A percentile compares a stretch with the other conserved stretches of the same genome.
Evolutionary conservation across 2,113 vertebrate species (phyloP).

Genomic region (Campylomormyrus numenius): DNA sequence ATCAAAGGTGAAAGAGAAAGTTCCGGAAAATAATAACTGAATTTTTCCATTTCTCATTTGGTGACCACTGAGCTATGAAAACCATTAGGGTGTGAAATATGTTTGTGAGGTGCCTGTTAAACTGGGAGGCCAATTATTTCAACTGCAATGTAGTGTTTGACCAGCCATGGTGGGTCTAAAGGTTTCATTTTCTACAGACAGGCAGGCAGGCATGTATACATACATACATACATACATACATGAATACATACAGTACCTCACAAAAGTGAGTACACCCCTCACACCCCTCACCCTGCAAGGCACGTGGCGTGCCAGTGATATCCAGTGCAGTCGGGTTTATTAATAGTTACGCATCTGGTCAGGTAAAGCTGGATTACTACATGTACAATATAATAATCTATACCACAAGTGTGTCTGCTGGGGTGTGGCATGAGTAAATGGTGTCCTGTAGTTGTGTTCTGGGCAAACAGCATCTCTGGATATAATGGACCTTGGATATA

Average conservation of each 20-base stretch:
- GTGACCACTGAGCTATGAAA: slow-evolving; percentile 40
- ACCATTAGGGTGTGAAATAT: slow-evolving; percentile 47
- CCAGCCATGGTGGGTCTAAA: slow-evolving; percentile 23
- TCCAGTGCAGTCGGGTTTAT: no score
- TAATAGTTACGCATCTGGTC: no score
- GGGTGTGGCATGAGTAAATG: no score
- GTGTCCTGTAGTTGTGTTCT: no score
- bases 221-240: not conserved
- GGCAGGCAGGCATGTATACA: not conserved
- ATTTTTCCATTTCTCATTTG: slow-evolving; percentile 30
- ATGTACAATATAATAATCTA: no score
- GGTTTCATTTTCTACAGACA: slow-evolving; percentile 17
- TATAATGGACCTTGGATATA: no score
- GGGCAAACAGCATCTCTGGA: no score
- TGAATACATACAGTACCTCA: not conserved
- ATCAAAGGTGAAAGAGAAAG: slow-evolving; percentile 23
- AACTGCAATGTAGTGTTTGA: slow-evolving; percentile 47
- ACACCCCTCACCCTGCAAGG: no score
- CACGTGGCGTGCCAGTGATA: no score
- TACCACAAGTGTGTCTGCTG: no score
- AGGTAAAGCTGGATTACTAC: no score
- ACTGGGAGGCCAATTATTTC: slow-evolving; percentile 50
- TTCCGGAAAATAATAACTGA: slow-evolving; percentile 34
- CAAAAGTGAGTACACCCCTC: no score
- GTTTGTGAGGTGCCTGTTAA: slow-evolving; percentile 35